Base-by-base conservation (phyloP, 2,888 invertebrate genomes). In the Athrips mouffetella region DNA sequence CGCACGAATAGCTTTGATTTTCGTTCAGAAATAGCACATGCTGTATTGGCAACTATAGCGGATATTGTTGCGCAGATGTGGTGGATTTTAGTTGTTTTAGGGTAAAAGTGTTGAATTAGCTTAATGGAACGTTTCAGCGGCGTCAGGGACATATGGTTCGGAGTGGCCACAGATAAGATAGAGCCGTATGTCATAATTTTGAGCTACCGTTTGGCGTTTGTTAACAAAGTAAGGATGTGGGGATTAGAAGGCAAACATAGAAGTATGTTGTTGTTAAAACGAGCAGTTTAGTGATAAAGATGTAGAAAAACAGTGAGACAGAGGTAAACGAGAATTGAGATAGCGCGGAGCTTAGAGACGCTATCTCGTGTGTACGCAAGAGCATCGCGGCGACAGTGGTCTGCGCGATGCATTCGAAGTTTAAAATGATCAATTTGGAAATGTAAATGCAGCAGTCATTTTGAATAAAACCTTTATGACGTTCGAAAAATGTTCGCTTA, bases 151-250 rank as follows among this genome's bases (percentile, higher is more conserved):
- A 88, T 87, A 85, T 86, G 87, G 76, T 76, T 73, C 72, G 68
- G 76, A 87, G 87, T 87, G 83, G 77, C 59, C 74, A 75, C 59
- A 78, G 88, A 88, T 88, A 87, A 88, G 88, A 87, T 87, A 87
- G 78, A 83, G 71, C 84, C 84, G 80, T 85, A 85, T 88, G 88
- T 87, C 84, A 81, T 81, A 77, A 76, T 77, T 75, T 68, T 70
- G 58, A 73, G 82, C 87, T 86, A 87, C 88, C 82, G 88, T 88
- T 84, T 80, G 79, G 78, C 77, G 76, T 82, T 70, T 69, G 75
- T 70, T 62, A 73, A 79, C 82, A 82, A 68, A 76, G 63, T 63
- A 65, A 75, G 78, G 76, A 78, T 68, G 76, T 63, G 64, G 68
- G 83, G 83, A 85, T 87, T 84, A 86, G 68, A 51, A 57, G 51